Percentiles rank a stretch among this genome's conserved stretches.
These are phyloP conservation scores for Lochmaea crataegi DNA, from an alignment of 2,888 invertebrate species.

Conservation along the genomic window DNA sequence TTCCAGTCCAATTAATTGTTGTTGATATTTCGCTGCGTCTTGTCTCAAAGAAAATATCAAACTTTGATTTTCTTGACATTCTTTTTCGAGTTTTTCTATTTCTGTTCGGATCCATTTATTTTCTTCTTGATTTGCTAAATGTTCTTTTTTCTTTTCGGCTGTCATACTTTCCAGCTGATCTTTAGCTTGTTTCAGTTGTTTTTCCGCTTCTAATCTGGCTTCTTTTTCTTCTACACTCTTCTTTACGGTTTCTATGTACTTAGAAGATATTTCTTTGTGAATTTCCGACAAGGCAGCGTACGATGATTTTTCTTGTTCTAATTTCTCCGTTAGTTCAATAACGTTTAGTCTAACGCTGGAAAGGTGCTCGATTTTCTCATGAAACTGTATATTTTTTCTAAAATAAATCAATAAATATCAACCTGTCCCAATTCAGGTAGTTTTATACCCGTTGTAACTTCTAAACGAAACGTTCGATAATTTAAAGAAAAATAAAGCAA, in stretches of 20 bases:
- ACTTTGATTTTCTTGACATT: constrained; percentile 43
- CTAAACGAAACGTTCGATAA: too few relatives aligned
- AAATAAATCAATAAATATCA: too few relatives aligned
- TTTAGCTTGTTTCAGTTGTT: constrained; percentile 39
- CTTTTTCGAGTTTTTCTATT: constrained; percentile 38
- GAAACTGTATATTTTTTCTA: constrained; percentile 46
- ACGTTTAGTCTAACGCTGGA: neutral
- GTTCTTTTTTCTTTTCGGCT: too few relatives aligned
- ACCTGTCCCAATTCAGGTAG: too few relatives aligned
- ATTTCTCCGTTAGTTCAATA: constrained; percentile 42
- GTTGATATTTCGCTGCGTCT: constrained; percentile 51
- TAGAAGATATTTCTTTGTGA: constrained; percentile 55
- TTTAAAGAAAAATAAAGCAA: too few relatives aligned
- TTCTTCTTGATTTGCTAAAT: too few relatives aligned
- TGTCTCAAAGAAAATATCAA: constrained; percentile 39
- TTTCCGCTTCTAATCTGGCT: constrained; percentile 45
- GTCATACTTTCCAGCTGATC: constrained; percentile 29
- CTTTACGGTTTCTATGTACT: constrained; percentile 54
- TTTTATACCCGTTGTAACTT: too few relatives aligned
- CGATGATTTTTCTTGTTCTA: constrained; percentile 47
- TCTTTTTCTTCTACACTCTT: constrained; percentile 54
- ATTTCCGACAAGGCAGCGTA: constrained; percentile 51
- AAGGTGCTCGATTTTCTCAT: constrained; percentile 39
- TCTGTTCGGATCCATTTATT: constrained; percentile 20
- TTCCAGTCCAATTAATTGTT: constrained; percentile 54